phyloP scores from a whole-genome alignment of 2,113 vertebrate genomes.

The Actenoides hombroni region DNA sequence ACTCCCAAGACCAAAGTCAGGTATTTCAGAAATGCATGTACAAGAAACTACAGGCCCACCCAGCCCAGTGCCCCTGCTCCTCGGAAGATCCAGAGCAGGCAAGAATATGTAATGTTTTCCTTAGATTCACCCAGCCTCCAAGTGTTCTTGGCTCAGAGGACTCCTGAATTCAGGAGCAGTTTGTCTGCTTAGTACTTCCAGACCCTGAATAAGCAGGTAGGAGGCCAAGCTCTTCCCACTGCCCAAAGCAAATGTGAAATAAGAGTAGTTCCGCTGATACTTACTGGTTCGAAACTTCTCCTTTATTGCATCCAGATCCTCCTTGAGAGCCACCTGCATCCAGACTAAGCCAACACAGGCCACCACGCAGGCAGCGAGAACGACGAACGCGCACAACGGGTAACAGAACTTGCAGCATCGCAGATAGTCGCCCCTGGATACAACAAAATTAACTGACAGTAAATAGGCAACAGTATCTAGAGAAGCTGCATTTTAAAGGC shows the following conservation, averaged over 20 bases:
- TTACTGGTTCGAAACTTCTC: conserved; percentile 93
- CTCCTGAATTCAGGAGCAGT: not conserved
- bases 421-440: conserved; percentile 81
- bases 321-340: conserved; percentile 98
- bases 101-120: not conserved
- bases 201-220: not conserved
- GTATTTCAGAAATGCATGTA: not conserved
- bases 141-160: not conserved
- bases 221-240: not conserved
- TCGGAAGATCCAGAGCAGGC: not conserved
- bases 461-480: not conserved
- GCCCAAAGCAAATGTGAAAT: not conserved
- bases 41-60: not conserved
- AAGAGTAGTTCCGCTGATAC: not conserved
- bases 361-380: conserved; percentile 91
- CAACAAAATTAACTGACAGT: not conserved
- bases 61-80: not conserved
- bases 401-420: conserved; percentile 94
- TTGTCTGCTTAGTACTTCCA: not conserved
- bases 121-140: not conserved
- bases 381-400: conserved; percentile 89
- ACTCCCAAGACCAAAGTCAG: not conserved
- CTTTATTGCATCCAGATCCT: conserved; percentile 90
- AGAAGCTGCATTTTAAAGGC: not conserved
- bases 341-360: conserved; percentile 93